phyloP scores from a whole-genome alignment of 2,113 vertebrate genomes.

The Craseonycteris thonglongyai region DNA sequence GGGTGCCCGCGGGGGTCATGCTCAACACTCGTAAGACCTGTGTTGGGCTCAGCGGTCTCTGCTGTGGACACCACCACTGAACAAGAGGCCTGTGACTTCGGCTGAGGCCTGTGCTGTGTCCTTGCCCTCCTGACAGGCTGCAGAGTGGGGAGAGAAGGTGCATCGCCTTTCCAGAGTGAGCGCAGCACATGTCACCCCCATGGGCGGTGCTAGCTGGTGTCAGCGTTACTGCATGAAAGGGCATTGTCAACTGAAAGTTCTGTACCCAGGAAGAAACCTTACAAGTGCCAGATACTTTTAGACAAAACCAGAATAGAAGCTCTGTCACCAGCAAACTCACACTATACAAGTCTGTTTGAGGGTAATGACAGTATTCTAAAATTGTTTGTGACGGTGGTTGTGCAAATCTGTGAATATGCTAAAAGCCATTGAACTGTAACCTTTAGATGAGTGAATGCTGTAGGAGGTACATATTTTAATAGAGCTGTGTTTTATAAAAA shows the following conservation, averaged over 20 bases:
- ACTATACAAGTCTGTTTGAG: background rate
- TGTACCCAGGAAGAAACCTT: background rate
- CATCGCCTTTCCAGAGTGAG: background rate
- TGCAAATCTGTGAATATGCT: too few species aligned
- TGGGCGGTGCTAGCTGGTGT: background rate
- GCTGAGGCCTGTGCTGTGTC: constrained; percentile 74
- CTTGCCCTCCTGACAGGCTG: fast-evolving
- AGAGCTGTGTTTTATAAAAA: background rate
- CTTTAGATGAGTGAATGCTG: background rate
- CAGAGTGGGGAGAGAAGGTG: background rate
- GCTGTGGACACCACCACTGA: constrained; percentile 79
- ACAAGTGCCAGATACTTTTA: background rate
- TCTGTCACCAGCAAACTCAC: background rate
- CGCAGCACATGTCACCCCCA: background rate
- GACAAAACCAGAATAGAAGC: background rate
- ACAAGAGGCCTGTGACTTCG: constrained; percentile 85
- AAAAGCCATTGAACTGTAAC: too few species aligned
- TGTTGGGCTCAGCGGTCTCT: constrained; percentile 53
- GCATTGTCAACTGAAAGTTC: background rate
- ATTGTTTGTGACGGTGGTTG: background rate
- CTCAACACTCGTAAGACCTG: background rate
- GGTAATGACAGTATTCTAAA: background rate
- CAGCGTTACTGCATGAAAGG: background rate
- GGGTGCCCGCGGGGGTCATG: background rate
- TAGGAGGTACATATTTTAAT: background rate